phyloP scores from a whole-genome alignment of 2,797 vertebrate species.

The Clarias platycephalus region DNA sequence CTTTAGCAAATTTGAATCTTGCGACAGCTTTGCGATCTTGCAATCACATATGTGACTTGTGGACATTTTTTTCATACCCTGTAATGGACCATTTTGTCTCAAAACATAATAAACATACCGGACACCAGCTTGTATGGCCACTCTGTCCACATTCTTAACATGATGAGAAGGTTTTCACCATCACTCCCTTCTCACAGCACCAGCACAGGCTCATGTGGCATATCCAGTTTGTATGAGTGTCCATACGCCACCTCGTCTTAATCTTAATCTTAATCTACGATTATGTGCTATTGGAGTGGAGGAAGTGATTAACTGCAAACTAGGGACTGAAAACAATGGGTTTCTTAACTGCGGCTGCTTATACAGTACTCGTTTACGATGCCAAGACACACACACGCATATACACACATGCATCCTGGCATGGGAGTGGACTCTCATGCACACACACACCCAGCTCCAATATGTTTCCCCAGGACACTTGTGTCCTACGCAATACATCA shows the following conservation, averaged over 20 bases:
- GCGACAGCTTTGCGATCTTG: too few species aligned
- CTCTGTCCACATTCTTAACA: not conserved
- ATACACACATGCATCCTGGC: not conserved
- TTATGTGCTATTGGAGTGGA: constrained; percentile 29
- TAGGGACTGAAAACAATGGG: constrained; percentile 32
- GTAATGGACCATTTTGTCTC: too few species aligned
- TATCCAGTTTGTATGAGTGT: not conserved
- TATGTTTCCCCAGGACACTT: constrained; percentile 17
- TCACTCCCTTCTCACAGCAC: not conserved
- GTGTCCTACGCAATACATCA: constrained; percentile 13
- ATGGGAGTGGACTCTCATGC: constrained; percentile 5
- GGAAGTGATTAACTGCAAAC: constrained; percentile 39
- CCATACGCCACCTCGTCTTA: constrained; percentile 12
- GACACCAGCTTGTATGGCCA: not conserved
- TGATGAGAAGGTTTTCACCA: not conserved
- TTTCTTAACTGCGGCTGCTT: constrained; percentile 20
- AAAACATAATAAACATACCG: not conserved
- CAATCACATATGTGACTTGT: too few species aligned
- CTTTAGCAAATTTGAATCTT: too few species aligned
- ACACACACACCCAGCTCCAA: not conserved
- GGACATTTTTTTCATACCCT: too few species aligned
- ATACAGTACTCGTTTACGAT: not conserved
- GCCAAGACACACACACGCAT: not conserved
- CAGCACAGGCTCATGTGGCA: not conserved
- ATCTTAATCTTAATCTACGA: constrained; percentile 40